A percentile compares a stretch with the other conserved stretches of the same genome.
phyloP scores from a whole-genome alignment of 2,113 vertebrate species.

The Maccullochella peelii region DNA sequence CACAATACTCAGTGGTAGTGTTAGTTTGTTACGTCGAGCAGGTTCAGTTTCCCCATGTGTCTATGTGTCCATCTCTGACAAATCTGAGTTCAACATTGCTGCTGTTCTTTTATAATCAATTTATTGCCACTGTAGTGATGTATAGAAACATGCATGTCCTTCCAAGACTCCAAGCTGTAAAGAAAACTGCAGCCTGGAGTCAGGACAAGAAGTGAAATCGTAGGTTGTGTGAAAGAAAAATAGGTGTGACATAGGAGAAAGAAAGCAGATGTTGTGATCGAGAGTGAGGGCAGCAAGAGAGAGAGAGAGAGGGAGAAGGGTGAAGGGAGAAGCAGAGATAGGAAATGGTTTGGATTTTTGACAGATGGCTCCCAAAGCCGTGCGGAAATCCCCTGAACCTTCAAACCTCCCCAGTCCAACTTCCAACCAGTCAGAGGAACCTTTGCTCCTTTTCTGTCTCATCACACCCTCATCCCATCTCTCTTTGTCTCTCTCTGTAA shows the following conservation, averaged over 20 bases:
- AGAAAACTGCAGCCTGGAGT: not conserved
- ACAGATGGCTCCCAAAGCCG: constrained; percentile 74
- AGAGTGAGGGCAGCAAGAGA: constrained; percentile 24
- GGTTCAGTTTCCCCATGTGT: constrained; percentile 46
- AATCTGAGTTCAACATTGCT: constrained; percentile 6
- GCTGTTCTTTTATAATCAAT: constrained; percentile 23
- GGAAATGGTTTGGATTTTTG: constrained; percentile 84
- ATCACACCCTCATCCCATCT: not conserved
- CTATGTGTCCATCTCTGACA: not conserved
- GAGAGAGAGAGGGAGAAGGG: constrained; percentile 18
- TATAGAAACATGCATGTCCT: not conserved
- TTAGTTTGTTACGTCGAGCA: constrained; percentile 34
- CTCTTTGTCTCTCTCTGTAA: not conserved
- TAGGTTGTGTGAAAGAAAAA: not conserved
- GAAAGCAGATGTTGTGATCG: constrained; percentile 73
- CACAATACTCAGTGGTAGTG: constrained; percentile 3
- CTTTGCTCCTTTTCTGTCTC: constrained; percentile 22
- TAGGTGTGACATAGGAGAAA: constrained; percentile 47
- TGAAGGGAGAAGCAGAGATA: constrained; percentile 50
- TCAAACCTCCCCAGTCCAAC: constrained; percentile 49
- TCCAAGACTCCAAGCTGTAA: not conserved
- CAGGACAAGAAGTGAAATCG: constrained; percentile 13
- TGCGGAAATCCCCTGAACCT: constrained; percentile 76
- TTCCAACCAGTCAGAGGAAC: constrained; percentile 35
- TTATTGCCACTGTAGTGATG: not conserved